A percentile compares a stretch with the other conserved stretches of the same genome.
Conservation (phyloP, 1,140 invertebrate genomes). For the Coptotermes formosanus region DNA sequence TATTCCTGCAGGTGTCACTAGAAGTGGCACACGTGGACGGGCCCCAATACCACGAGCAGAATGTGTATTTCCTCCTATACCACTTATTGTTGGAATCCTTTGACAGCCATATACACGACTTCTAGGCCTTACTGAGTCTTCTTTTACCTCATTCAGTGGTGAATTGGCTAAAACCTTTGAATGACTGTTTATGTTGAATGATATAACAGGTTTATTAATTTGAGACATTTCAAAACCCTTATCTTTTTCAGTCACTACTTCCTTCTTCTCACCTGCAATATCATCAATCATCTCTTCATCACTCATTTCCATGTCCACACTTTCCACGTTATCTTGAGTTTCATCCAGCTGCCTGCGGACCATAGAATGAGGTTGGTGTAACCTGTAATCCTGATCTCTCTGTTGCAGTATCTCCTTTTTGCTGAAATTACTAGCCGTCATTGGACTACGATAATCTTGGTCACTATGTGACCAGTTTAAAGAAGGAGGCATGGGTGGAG, state of each 20-base stretch:
- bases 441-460: conserved; percentile 34
- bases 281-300: conserved; percentile 55
- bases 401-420: conserved; percentile 37
- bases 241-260: background rate
- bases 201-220: conserved; percentile 24
- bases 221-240: background rate
- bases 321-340: conserved; percentile 58
- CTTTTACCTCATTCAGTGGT: conserved; percentile 29
- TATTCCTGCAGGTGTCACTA: background rate
- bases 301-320: conserved; percentile 71
- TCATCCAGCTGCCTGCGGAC: conserved; percentile 21
- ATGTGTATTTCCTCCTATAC: conserved; percentile 27
- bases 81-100: conserved; percentile 28
- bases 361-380: conserved; percentile 20
- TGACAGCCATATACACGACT: conserved; percentile 21
- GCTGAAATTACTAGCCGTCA: conserved; percentile 35
- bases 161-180: conserved; percentile 26
- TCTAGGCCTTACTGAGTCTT: conserved; percentile 15
- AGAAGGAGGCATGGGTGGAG: conserved; percentile 35
- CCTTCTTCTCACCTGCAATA: background rate
- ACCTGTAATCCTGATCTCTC: conserved; percentile 28
- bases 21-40: background rate
- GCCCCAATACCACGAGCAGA: background rate
- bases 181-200: conserved; percentile 30
- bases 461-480: conserved; percentile 28